These are phyloP conservation scores for Pyralis farinalis DNA, from an alignment of 2,888 invertebrate species.

Conservation along the genomic window DNA sequence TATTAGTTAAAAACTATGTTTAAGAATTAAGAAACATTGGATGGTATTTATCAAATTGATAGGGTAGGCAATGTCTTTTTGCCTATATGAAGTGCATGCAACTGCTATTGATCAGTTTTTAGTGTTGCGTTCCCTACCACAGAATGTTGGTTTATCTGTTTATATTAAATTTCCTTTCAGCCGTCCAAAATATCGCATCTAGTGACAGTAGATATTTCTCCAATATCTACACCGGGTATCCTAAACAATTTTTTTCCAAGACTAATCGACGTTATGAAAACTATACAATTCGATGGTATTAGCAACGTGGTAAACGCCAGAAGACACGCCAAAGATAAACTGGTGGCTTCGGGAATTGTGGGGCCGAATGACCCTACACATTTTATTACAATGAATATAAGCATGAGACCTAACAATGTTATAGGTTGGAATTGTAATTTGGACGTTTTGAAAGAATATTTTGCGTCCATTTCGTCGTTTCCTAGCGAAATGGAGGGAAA, in stretches of 20 bases:
- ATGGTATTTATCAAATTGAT: no score
- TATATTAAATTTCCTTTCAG: constrained; percentile 48
- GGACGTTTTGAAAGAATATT: constrained; percentile 32
- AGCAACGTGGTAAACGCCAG: constrained; percentile 82
- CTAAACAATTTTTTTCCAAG: constrained; percentile 77
- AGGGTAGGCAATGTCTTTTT: no score
- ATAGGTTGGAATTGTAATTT: constrained; percentile 54
- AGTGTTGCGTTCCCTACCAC: no score
- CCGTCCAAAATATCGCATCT: constrained; percentile 80
- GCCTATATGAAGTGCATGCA: no score
- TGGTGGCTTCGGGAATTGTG: constrained; percentile 32
- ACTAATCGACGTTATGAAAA: constrained; percentile 76
- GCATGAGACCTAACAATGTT: constrained; percentile 26
- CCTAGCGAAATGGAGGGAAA: constrained; percentile 36
- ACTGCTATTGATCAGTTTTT: no score
- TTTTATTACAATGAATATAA: constrained; percentile 51
- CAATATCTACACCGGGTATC: constrained; percentile 75
- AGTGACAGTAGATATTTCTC: constrained; percentile 86
- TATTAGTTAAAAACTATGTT: no score
- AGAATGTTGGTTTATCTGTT: no score
- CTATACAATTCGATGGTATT: constrained; percentile 73
- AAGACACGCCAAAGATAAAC: constrained; percentile 43
- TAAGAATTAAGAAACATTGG: no score
- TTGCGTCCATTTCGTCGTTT: constrained; percentile 40
- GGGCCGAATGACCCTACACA: constrained; percentile 26